A percentile compares a stretch with the other conserved stretches of the same genome.
Evolutionary conservation across 2,113 vertebrate genomes (phyloP).

Genomic region (Thalassarche chlororhynchos): DNA sequence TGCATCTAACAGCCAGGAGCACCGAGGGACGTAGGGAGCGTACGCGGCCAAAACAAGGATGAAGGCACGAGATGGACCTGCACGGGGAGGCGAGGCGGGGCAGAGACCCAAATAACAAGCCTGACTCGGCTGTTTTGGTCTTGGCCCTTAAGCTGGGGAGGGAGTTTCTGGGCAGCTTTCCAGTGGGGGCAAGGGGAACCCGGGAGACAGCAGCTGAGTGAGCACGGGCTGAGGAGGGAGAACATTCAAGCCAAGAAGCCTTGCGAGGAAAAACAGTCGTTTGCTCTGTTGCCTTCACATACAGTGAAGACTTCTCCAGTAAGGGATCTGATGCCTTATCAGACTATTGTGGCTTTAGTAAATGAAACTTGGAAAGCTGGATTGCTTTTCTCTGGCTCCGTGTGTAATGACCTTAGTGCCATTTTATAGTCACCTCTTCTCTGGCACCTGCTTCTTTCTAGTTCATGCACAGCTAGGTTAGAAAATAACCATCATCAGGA

Average conservation of each 20-base stretch:
- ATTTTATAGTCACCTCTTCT: neutral
- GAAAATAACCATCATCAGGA: neutral
- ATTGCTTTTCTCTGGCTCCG: neutral
- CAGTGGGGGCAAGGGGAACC: neutral
- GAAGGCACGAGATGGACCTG: neutral
- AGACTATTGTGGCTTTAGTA: neutral
- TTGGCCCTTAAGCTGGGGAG: neutral
- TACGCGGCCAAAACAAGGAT: neutral
- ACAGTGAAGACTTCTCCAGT: neutral
- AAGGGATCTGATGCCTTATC: neutral
- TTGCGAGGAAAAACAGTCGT: neutral
- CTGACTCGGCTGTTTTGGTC: neutral
- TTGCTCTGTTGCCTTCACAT: neutral
- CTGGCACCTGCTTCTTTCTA: neutral
- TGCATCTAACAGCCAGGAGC: neutral
- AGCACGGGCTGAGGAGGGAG: neutral
- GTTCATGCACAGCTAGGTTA: neutral
- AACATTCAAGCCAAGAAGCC: neutral
- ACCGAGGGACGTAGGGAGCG: fast-evolving
- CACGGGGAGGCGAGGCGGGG: neutral
- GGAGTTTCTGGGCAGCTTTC: neutral
- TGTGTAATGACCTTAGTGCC: neutral
- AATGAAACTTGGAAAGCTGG: neutral
- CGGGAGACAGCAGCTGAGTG: neutral
- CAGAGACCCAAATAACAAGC: neutral